phyloP scores from a whole-genome alignment of 2,113 vertebrate species.

The Vulpes ferrilata region DNA sequence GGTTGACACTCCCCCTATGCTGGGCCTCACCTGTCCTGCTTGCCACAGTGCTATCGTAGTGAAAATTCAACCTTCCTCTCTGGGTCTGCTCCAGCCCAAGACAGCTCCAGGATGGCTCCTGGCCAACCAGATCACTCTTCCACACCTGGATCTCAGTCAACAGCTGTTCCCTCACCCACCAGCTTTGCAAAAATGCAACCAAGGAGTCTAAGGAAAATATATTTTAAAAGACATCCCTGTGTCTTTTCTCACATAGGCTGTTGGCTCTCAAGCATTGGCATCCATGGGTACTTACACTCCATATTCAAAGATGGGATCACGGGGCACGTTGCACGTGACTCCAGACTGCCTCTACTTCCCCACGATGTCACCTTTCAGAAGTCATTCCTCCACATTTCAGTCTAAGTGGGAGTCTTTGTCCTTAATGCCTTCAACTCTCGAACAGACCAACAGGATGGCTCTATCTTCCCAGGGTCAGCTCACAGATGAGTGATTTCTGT shows the following conservation, averaged over 20 bases:
- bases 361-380: not conserved
- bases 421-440: not conserved
- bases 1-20: no score
- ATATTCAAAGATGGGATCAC: not conserved
- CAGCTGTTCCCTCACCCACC: not conserved
- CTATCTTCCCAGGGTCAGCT: not conserved
- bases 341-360: not conserved
- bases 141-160: not conserved
- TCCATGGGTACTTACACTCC: not conserved
- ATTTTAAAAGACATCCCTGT: not conserved
- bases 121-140: not conserved
- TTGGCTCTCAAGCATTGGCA: not conserved
- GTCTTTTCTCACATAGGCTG: not conserved
- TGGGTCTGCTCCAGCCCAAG: constrained; percentile 18
- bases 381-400: not conserved
- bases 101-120: not conserved
- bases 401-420: not conserved
- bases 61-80: not conserved
- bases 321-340: not conserved
- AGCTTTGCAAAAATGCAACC: not conserved
- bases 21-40: not conserved
- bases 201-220: not conserved
- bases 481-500: not conserved
- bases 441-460: not conserved
- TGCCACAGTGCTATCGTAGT: not conserved